Evolutionary conservation across 2,113 vertebrate species (phyloP).

Genomic region (Hemiscyllium ocellatum): DNA sequence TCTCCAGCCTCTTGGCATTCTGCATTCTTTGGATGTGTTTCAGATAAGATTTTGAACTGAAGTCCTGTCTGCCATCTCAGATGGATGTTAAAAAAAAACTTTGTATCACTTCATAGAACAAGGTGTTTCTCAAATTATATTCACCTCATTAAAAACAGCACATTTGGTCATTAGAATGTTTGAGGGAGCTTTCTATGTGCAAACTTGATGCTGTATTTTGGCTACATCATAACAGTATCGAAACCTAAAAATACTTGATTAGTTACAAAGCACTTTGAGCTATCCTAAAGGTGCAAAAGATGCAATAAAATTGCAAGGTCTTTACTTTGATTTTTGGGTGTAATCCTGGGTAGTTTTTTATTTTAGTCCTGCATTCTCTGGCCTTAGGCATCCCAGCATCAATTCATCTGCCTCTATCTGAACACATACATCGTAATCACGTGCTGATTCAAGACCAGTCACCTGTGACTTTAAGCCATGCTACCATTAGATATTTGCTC

Average conservation of each 20-base stretch:
- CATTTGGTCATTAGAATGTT: not conserved
- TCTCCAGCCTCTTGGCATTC: not conserved
- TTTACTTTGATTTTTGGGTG: not conserved
- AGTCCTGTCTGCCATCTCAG: too few species aligned
- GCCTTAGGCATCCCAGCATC: not conserved
- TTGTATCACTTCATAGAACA: not conserved
- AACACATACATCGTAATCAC: not conserved
- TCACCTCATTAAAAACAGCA: not conserved
- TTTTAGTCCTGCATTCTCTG: not conserved
- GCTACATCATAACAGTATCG: not conserved
- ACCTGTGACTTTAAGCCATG: not conserved
- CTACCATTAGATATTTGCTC: not conserved
- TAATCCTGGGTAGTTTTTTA: not conserved
- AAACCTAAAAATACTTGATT: not conserved
- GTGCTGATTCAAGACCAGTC: not conserved
- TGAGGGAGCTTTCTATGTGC: not conserved
- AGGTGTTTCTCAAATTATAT: not conserved
- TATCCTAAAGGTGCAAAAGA: not conserved
- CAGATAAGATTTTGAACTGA: not conserved
- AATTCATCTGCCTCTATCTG: not conserved
- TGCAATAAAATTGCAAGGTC: not conserved
- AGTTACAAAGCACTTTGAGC: not conserved
- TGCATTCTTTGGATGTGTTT: not conserved
- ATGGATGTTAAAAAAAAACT: too few species aligned
- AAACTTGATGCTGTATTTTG: not conserved